Evolutionary conservation across 2,888 invertebrate genomes (phyloP), one percentile per base, ranked within the genome.

Genomic region (Cosmia pyralina): DNA sequence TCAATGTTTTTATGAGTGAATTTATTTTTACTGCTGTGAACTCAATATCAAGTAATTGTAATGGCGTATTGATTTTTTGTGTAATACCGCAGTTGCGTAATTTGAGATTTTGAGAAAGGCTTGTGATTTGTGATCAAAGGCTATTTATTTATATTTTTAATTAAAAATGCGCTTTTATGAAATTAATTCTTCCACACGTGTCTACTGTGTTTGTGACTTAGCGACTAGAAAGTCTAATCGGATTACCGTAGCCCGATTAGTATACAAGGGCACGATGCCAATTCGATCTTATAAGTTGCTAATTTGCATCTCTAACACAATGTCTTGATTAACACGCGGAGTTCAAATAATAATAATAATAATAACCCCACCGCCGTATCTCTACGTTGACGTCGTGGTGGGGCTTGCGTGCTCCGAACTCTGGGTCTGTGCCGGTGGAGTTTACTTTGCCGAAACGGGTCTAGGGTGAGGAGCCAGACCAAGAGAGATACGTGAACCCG

Each of bases 241-340:
- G 50, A 52, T 78, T 64, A 60, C 19, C 19, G 44, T 28, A 55
- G 58, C 19, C 13, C 3, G 38, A 55, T 71, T 60, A 70, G 53
- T 63, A 82, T 77, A 71, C 82, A 55, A 52, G 34, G 52, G 67
- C 72, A 79, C 55, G 82, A 52, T 59, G 66, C 41, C 44, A 41
- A 41, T 67, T 53, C 46, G 19, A 78, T 82, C 41, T 59, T 64
- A 64, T 19, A 17, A 60, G 5, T 72, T 59, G 1, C 50, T 52
- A 46, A 78, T 79, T 72, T 53, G 34, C 73, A 72, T 72, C 10
- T 53, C 41, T n/a, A n/a, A n/a, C n/a, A n/a, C n/a, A n/a, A n/a
- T n/a, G n/a, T n/a, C n/a, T n/a, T n/a, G n/a, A n/a, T n/a, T n/a
- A n/a, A n/a, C n/a, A n/a, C n/a, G n/a, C n/a, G n/a, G n/a, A n/a